Base-by-base conservation (phyloP, 2,113 vertebrate species). In the Calidris pygmaea region DNA sequence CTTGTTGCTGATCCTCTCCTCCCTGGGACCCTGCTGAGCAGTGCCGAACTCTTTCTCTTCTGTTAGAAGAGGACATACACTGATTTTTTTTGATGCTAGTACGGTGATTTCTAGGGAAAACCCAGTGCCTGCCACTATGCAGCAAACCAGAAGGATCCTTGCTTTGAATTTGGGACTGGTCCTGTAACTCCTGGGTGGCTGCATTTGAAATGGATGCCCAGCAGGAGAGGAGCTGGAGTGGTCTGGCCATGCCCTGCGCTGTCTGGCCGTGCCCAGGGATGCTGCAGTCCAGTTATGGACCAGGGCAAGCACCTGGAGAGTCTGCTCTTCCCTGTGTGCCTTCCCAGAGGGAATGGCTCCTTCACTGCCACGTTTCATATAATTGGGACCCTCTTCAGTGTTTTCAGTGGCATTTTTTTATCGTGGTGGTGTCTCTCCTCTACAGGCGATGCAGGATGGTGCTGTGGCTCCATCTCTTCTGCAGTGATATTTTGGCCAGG, bases 351-450 rank as follows among this genome's bases (percentile, higher is more conserved):
- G 53, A 68, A 41, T 4, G 8, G n/a, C 47, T 75, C 76, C n/a
- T 56, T 56, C 6, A 1, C n/a, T 9, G 11, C 3, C 11, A 0
- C 8, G 2, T 23, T 63, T 35, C 10, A 17, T 29, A 3, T 16
- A 48, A 43, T 5, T 16, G 8, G 41, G 70, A 20, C 62, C 22
- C 6, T 37, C 29, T 8, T 59, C 41, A 2, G 7, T 35, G 55
- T 50, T 65, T 68, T 63, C 27, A 29, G 19, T 12, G 20, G 17
- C 7, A 3, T 29, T 52, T 52, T 32, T 68, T 71, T 58, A 14
- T 15, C 6, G 0, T 5, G 23, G 48, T 48, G 47, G 7, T 17
- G 3, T 10, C 43, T 50, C 43, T 13, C 22, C 20, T n/a, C 32
- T 30, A 2, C 8, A 3, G 63, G 41, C 30, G 10, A 24, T 19